Percentiles rank a stretch among this genome's conserved stretches.
Evolutionary conservation across 2,888 invertebrate genomes (phyloP).

Genomic region (Biston stratarius): DNA sequence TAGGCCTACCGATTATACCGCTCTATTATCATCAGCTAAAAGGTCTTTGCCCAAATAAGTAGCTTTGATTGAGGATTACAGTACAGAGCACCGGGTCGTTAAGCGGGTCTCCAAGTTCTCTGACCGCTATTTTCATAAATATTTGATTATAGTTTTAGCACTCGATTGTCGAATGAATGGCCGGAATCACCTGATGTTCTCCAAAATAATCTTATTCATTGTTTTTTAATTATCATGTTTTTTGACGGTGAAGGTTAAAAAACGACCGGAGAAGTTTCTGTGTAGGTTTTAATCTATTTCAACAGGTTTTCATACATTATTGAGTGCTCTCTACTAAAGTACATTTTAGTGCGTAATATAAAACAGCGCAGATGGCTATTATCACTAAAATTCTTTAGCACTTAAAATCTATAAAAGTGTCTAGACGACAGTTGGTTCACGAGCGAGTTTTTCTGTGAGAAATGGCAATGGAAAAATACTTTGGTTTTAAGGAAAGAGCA

Average conservation of each 20-base stretch:
- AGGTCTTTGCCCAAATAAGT: conserved; percentile 31
- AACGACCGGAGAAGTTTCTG: neutral
- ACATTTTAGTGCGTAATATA: conserved; percentile 3
- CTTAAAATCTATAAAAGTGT: conserved; percentile 21
- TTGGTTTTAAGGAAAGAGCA: neutral
- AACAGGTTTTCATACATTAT: neutral
- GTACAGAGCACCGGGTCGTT: conserved; percentile 7
- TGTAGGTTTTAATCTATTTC: neutral
- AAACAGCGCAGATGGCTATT: conserved; percentile 7
- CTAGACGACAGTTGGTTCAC: conserved; percentile 21
- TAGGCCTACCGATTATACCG: conserved; percentile 20
- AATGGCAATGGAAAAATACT: conserved; percentile 4
- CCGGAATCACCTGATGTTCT: conserved; percentile 12
- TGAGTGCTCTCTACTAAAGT: neutral
- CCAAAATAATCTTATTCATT: conserved; percentile 10
- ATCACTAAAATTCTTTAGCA: conserved; percentile 18
- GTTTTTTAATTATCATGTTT: neutral
- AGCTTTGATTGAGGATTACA: conserved; percentile 26
- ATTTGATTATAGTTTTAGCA: conserved; percentile 30
- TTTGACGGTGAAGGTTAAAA: neutral
- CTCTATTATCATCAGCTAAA: conserved; percentile 27
- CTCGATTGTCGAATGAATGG: conserved; percentile 15
- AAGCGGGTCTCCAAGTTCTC: conserved; percentile 7
- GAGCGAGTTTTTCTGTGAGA: neutral
- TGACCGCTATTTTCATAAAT: conserved; percentile 31